Evolutionary conservation across 2,113 vertebrate species (phyloP), one percentile per base, ranked within the genome.

Genomic region (Xenopus laevis): DNA sequence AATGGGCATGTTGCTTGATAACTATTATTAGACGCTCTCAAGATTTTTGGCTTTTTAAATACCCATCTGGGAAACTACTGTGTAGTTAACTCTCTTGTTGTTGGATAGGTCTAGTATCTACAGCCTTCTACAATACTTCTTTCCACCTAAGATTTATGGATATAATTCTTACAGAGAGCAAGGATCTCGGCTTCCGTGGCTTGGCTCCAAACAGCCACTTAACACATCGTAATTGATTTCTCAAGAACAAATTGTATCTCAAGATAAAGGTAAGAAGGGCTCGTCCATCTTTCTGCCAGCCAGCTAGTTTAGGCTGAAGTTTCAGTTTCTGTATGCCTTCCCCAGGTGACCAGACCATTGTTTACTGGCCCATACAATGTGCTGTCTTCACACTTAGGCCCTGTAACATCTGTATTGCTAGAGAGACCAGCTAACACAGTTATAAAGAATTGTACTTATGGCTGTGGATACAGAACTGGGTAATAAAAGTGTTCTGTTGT

Each of bases 191-290:
- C 47, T 69, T 76, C 66, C 73, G 59, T 69, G 73, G 73, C 65
- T 63, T 53, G 17, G 66, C 73, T 76, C 73, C 73, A 76, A 76
- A 76, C 73, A 76, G 57, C 73, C 73, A 76, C 73, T 76, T 76
- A 76, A 76, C 73, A 76, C 73, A 69, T 76, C 60, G 27, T 58
- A 63, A 76, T 76, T 76, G 73, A 76, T 76, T 76, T 69, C 45
- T 69, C 57, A 63, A 57, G 65, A 76, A 76, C 58, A 69, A 62
- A 76, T 18, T 40, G 45, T 63, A 59, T 76, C 58, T 69, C 73
- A 15, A 16, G 73, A 63, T 76, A 63, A 55, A 68, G 58, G 73
- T 76, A 69, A 61, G 50, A 60, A 76, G 66, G 65, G 73, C 58
- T 76, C 63, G 73, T 76, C 66, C 73, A 62, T 68, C 23, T 76